Evolutionary conservation across 37 sponge, comb jelly and placozoan species (phyloP), one percentile per base, ranked within the genome.

Genomic region (Halichondria panicea): DNA sequence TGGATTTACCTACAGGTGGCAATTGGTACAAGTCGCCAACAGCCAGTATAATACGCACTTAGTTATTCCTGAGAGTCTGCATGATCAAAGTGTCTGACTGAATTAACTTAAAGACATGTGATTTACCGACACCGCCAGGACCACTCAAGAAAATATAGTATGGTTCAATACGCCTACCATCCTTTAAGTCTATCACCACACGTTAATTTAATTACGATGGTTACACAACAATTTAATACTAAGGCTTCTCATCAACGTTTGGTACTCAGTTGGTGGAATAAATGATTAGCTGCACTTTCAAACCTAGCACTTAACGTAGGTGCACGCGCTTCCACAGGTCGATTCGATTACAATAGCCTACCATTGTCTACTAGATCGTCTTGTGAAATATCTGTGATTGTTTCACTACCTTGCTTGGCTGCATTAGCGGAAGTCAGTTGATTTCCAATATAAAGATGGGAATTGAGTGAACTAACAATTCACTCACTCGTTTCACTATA

Each of bases 121-220:
- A 70, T 64, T 85, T 85, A 32, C 79, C 78, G 43, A 77, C 78
- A 65, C 79, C 86, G 63, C 78, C 79, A 62, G 72, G 72, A 40
- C 79, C 86, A 76, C 76, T 76, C 2, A 76, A 4, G 42, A 66
- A 76, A 30, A 75, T 57, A 63, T 32, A 57, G 37, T 63, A 63
- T n/a, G 84, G 84, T 19, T 79, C 58, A 75, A 75, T 44, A 3
- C 59, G 42, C n/a, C 34, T 52, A 25, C 44, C 44, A 36, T 24
- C 15, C 61, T 75, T 75, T 67, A 77, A 46, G 25, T 54, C 67
- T 40, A 67, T 6, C 2, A 78, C 69, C 36, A 70, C 69, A 35
- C 46, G 24, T 45, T 77, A 65, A 64, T 67, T 65, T 67, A 66
- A 77, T 37, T 64, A 7, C 4, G 38, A 34, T 48, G 43, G 65